Evolutionary conservation across 1,140 invertebrate genomes (phyloP).

Genomic region (Pogonomyrmex barbatus): DNA sequence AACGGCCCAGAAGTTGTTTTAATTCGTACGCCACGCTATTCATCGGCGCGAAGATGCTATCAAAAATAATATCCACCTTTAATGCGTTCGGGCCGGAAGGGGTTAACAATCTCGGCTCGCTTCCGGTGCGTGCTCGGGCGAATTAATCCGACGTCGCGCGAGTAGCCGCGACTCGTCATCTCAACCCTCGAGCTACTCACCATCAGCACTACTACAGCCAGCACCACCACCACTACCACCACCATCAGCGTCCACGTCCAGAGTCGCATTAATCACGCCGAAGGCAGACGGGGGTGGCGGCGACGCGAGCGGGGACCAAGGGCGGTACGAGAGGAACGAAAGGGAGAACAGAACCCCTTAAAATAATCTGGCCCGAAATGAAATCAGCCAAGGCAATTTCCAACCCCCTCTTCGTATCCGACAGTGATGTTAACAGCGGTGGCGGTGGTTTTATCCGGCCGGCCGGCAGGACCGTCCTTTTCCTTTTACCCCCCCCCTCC

Average conservation of each 20-base stretch:
- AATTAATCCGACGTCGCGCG: conserved; percentile 76
- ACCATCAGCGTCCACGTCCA: conserved; percentile 31
- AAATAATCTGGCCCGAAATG: conserved; percentile 85
- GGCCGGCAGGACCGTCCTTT: conserved; percentile 41
- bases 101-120: conserved; percentile 57
- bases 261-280: conserved; percentile 84
- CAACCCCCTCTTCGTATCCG: conserved; percentile 70
- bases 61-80: conserved; percentile 54
- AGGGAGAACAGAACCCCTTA: conserved; percentile 82
- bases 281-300: conserved; percentile 33
- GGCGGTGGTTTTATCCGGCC: conserved; percentile 72
- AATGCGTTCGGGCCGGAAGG: conserved; percentile 58
- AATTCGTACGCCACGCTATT: conserved; percentile 42
- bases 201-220: background rate
- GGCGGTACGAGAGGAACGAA: conserved; percentile 60
- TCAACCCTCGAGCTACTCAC: conserved; percentile 41
- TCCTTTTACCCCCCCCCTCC: conserved; percentile 28
- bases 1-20: conserved; percentile 39
- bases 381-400: conserved; percentile 86
- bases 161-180: conserved; percentile 58
- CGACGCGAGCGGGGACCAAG: conserved; percentile 45
- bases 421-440: conserved; percentile 73
- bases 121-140: conserved; percentile 57
- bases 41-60: conserved; percentile 49
- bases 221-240: background rate